These are phyloP conservation scores for Paguma larvata DNA, from an alignment of 2,797 vertebrate genomes.

Conservation along the genomic window DNA sequence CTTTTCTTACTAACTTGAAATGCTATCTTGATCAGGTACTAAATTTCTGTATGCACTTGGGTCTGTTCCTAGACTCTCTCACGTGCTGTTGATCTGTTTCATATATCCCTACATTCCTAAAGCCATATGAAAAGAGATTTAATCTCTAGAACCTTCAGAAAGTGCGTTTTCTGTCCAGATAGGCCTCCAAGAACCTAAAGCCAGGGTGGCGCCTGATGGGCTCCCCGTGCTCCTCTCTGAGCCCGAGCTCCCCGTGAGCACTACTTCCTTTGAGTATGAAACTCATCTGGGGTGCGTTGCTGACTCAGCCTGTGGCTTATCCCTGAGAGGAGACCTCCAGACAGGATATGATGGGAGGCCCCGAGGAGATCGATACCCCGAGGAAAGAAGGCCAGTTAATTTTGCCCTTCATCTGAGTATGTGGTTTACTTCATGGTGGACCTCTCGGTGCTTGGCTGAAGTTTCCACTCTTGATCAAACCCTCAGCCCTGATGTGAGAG, in stretches of 20 bases:
- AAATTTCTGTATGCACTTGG: background rate
- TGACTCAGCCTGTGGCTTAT: background rate
- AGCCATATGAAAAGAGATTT: conserved; percentile 66
- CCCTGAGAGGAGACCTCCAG: background rate
- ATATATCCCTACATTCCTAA: conserved; percentile 63
- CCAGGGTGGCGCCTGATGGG: background rate
- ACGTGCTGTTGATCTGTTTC: conserved; percentile 1
- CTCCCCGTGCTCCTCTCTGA: background rate
- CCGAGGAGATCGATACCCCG: background rate
- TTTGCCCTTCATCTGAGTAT: background rate
- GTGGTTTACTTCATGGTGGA: background rate
- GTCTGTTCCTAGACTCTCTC: conserved; percentile 46
- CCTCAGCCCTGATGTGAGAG: background rate
- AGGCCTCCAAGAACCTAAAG: conserved; percentile 39
- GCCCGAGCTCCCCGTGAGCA: background rate
- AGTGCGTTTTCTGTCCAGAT: conserved; percentile 54
- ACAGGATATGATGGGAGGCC: conserved; percentile 2
- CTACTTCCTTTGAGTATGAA: background rate
- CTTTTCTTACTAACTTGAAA: conserved; percentile 53
- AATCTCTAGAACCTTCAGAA: conserved; percentile 63
- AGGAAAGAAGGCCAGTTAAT: background rate
- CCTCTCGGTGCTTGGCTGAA: background rate
- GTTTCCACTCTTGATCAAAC: background rate
- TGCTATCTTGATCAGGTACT: background rate
- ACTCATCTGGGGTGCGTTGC: background rate